These are phyloP conservation scores for Subacronicta megacephala DNA, from an alignment of 2,888 invertebrate species.

Conservation along the genomic window DNA sequence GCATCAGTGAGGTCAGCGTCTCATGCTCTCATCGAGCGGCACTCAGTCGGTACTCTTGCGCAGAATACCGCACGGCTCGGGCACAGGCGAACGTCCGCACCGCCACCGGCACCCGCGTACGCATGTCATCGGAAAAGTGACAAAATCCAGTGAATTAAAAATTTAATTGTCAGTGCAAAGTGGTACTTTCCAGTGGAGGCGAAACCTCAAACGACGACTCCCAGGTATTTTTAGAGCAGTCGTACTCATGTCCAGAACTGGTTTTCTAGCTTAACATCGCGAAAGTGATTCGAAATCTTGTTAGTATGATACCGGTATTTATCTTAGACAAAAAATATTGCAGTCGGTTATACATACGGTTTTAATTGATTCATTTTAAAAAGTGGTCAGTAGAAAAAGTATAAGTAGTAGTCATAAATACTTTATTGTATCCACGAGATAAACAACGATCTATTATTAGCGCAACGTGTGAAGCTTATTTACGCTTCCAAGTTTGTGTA, in stretches of 20 bases:
- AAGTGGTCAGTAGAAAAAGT: not conserved
- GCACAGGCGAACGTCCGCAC: slow-evolving; percentile 64
- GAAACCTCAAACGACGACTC: slow-evolving; percentile 61
- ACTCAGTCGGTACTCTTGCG: slow-evolving; percentile 34
- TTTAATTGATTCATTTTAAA: not conserved
- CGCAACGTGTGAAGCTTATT: slow-evolving; percentile 36
- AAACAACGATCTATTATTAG: slow-evolving; percentile 44
- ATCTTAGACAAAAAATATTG: slow-evolving; percentile 12
- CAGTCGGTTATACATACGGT: not conserved
- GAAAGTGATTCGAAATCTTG: slow-evolving; percentile 64
- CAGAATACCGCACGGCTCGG: slow-evolving; percentile 68
- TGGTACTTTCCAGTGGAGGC: slow-evolving; percentile 61
- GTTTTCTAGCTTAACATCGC: slow-evolving; percentile 73
- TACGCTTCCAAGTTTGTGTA: slow-evolving; percentile 24
- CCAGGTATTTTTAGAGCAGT: slow-evolving; percentile 79
- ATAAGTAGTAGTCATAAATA: not conserved
- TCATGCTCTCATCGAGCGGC: slow-evolving; percentile 44
- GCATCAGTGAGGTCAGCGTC: slow-evolving; percentile 73
- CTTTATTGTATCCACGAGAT: slow-evolving; percentile 6
- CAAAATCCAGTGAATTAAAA: slow-evolving; percentile 65
- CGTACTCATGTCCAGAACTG: slow-evolving; percentile 67
- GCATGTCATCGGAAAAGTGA: slow-evolving; percentile 59
- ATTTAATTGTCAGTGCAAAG: slow-evolving; percentile 65
- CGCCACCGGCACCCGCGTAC: slow-evolving; percentile 56
- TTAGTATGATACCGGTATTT: slow-evolving; percentile 27